Base-by-base conservation (phyloP, 2,113 vertebrate genomes). In the Tragulus kanchil region DNA sequence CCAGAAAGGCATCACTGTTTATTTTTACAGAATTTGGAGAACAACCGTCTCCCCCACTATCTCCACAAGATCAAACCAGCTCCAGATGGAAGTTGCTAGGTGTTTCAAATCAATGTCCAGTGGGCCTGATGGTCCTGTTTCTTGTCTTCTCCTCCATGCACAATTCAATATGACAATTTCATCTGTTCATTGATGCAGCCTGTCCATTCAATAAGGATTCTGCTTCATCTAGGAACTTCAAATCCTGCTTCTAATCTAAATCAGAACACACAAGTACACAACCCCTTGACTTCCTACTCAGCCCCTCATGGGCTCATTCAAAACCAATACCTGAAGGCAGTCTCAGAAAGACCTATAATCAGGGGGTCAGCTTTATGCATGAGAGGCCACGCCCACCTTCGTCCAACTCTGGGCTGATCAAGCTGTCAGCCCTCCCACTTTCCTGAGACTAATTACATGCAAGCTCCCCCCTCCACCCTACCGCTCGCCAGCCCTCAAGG, bases 41-140 rank as follows among this genome's bases (percentile, higher is more conserved):
- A 89, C 65, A 95, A 87, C 77, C 48, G 28, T 89, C 81, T 78
- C 45, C 71, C 56, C 52, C 26, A 89, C 89, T 94, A 94, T 94
- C 93, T 89, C 96, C 71, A 75, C 75, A 75, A 95, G 93, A 97
- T 97, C 97, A 97, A 98, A 96, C 90, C 62, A 88, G 87, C 95
- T 90, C 79, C 79, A 96, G 89, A 92, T 95, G 87, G 85, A 84
- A 97, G 85, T 87, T 7, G 5, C 42, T 52, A 94, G 75, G 71
- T 82, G 75, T 94, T n/a, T n/a, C 62, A 71, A 78, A 75, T 95
- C 92, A 92, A 90, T 62, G 54, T 67, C 86, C 59, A 48, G 8
- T 6, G 42, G 67, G 54, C 54, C 71, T 3, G 0, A 59, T 45
- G 31, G 23, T 54, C 48, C 84, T 92, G 92, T 82, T 96, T 94